Base-by-base conservation (phyloP, 2,888 invertebrate species). In the Synanthedon vespiformis region DNA sequence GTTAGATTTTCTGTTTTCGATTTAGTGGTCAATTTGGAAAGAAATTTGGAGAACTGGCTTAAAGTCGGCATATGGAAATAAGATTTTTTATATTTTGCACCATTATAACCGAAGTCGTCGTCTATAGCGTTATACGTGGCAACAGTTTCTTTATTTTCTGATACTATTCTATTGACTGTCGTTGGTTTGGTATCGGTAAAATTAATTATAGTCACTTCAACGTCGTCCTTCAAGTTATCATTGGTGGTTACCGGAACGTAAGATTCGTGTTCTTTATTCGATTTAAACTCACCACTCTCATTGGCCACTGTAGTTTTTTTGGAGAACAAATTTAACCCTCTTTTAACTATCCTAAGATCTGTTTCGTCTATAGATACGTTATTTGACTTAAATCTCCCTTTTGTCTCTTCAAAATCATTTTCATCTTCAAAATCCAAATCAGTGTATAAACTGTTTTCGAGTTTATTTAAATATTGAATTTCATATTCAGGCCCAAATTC, bases 191-290 rank as follows among this genome's bases (percentile, higher is more conserved):
- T 34, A 34, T 34, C 34, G 34, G 34, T 8, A 16, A 67, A 59
- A 52, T 70, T 58, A 6, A 70, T 66, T 13, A 68, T 61, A 4
- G 68, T 66, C 49, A 70, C 56, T 41, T 68, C 63, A 10, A 64
- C 55, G 8, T 61, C 48, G 11, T 16, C 11, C 12, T 12, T 60
- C 55, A 16, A 57, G 55, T 22, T 57, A 2, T n/a, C 12, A 14
- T 44, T 14, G 13, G n/a, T 6, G 13, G 14, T 13, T 14, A 44
- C 14, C n/a, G 12, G n/a, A 44, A 13, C n/a, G 47, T 44, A 13
- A 11, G 44, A 44, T 44, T 44, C 44, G 4, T n/a, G n/a, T 12
- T 13, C n/a, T 6, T 12, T 44, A n/a, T 11, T 13, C 44, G n/a
- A 44, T 10, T 34, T 34, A 6, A 13, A 44, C 8, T 44, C 2